Evolutionary conservation across 1,140 invertebrate genomes (phyloP), one percentile per base, ranked within the genome.

Genomic region (Leptopilina boulardi): DNA sequence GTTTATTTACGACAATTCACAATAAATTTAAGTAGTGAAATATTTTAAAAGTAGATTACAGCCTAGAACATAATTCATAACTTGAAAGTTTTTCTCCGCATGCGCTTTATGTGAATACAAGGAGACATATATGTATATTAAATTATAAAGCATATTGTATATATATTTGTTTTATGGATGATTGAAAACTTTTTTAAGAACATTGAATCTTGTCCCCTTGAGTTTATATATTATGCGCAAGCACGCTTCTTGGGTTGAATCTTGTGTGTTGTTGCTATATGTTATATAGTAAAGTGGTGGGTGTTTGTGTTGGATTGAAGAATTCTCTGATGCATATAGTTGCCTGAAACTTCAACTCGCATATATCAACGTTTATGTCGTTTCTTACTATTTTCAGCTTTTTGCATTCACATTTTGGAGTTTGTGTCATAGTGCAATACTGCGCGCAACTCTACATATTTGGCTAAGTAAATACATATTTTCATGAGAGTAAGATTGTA

Each of bases 331-430:
- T n/a, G 82, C 80, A 79, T 47, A n/a, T 47, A 47, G 44, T 85
- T 85, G 85, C 86, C 80, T 78, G 78, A 80, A 84, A 83, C 84
- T 81, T 54, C 77, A 82, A 81, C 81, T 76, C 76, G 11, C 56
- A 77, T 66, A 34, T 34, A 34, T 34, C 30, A 41, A 74, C 70
- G 47, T 73, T 44, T 21, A n/a, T n/a, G 51, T 41, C 54, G 34
- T 9, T 75, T 73, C 77, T 77, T 72, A 75, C 59, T 54, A 56
- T 74, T 41, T 15, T 30, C 10, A 66, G 26, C 56, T 66, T 66
- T 66, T 66, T 66, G 59, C 59, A 66, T 66, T 66, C 26, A 30
- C 8, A n/a, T 23, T 66, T 30, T 23, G 26, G 21, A 23, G 5
- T 23, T 30, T 30, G 23, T 30, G 23, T 30, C 59, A 26, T 23